These are phyloP conservation scores for Trematocara nigrifrons DNA, from an alignment of 2,113 vertebrate species.

Conservation along the genomic window DNA sequence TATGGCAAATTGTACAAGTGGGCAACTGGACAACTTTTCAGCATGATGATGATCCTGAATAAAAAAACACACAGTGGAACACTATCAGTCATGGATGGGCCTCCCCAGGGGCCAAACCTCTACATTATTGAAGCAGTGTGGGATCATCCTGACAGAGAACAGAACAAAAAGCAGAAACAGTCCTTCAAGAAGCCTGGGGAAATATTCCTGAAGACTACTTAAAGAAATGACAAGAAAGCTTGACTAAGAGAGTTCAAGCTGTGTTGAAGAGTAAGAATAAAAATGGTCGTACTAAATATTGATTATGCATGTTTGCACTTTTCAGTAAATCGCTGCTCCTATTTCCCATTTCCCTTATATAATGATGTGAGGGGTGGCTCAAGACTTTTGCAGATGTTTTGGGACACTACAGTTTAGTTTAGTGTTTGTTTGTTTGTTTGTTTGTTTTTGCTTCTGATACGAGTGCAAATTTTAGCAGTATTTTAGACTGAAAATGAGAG, in stretches of 20 bases:
- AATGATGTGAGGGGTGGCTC: background rate
- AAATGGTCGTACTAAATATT: background rate
- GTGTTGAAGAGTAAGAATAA: background rate
- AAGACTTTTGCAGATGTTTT: background rate
- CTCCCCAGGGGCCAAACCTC: background rate
- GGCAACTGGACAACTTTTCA: background rate
- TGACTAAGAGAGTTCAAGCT: background rate
- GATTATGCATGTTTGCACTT: background rate
- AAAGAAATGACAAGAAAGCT: background rate
- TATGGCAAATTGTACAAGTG: background rate
- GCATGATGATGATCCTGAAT: background rate
- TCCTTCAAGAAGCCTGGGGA: background rate
- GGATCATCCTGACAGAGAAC: background rate
- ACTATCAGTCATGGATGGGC: background rate
- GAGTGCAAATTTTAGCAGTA: background rate
- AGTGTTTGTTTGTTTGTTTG: background rate
- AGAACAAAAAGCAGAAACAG: background rate
- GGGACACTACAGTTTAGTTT: background rate
- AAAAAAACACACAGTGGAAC: background rate
- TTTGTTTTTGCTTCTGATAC: background rate
- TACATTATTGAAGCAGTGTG: background rate
- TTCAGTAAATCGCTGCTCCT: background rate
- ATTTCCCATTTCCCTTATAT: background rate
- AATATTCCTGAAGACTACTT: background rate
- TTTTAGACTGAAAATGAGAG: background rate